Conservation (phyloP, 1,140 invertebrate species). For the Procambarus virginalis region DNA sequence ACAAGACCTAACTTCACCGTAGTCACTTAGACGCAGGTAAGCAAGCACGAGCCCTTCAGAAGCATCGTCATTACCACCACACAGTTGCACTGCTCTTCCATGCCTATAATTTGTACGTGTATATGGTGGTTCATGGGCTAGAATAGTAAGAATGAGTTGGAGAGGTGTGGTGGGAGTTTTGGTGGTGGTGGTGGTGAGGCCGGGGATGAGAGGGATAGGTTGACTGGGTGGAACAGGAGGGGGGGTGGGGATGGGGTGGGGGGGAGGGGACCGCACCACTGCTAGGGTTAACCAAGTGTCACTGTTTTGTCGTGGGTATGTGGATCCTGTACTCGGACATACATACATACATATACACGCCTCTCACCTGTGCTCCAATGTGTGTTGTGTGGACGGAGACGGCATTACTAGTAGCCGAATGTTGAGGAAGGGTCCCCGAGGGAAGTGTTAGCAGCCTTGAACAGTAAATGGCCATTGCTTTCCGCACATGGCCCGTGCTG, state of each 20-base stretch:
- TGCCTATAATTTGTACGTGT: no score
- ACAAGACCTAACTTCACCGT: no score
- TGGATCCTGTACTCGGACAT: no score
- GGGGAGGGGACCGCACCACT: not conserved
- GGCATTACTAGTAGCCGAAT: not conserved
- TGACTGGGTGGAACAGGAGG: not conserved
- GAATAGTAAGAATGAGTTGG: not conserved
- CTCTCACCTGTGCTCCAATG: not conserved
- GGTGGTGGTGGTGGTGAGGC: not conserved
- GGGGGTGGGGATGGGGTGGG: not conserved
- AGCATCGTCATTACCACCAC: no score
- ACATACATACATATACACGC: no score
- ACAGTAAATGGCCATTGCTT: constrained; percentile 61
- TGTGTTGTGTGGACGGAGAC: not conserved
- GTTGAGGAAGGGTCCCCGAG: constrained; percentile 17
- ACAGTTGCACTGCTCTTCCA: no score
- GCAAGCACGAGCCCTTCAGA: no score
- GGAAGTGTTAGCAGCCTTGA: constrained; percentile 54
- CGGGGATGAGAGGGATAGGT: no score
- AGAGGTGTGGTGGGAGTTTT: not conserved
- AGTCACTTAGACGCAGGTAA: no score
- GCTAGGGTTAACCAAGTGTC: constrained; percentile 36
- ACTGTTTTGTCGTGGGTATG: constrained; percentile 20
- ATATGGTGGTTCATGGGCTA: not conserved
- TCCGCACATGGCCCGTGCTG: constrained; percentile 58